Percentiles rank a stretch among this genome's conserved stretches.
phyloP scores from a whole-genome alignment of 2,797 vertebrate species.

The Pangasius macronema region DNA sequence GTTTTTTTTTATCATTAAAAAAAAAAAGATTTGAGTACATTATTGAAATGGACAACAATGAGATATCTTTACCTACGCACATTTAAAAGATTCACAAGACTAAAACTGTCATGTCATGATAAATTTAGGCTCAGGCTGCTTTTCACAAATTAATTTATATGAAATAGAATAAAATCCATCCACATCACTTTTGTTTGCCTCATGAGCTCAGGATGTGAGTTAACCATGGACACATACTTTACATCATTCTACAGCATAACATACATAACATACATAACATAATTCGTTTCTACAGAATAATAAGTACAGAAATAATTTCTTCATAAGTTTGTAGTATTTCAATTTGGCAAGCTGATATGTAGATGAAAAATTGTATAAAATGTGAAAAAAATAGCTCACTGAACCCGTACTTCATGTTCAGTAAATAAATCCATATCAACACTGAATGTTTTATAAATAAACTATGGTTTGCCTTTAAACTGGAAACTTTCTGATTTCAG shows the following conservation, averaged over 20 bases:
- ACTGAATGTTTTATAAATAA: conserved; percentile 29
- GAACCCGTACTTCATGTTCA: conserved; percentile 20
- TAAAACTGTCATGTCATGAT: not conserved
- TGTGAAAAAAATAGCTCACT: not conserved
- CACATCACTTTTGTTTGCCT: not conserved
- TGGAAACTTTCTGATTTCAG: conserved; percentile 15
- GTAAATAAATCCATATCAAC: conserved; percentile 27
- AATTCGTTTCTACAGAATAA: not conserved
- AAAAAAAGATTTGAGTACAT: not conserved
- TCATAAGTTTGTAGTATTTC: not conserved
- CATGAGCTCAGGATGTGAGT: not conserved
- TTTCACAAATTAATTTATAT: not conserved
- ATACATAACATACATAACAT: too few relatives aligned
- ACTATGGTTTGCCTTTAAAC: conserved; percentile 10
- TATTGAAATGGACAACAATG: not conserved
- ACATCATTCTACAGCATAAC: not conserved
- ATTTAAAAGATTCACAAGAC: not conserved
- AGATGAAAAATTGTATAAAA: not conserved
- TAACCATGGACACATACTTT: not conserved
- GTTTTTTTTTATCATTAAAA: not conserved
- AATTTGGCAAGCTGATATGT: not conserved
- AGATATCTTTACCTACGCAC: not conserved
- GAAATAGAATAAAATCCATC: not conserved
- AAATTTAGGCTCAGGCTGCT: not conserved
- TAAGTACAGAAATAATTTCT: not conserved